Base-by-base conservation (phyloP, 1,140 invertebrate genomes). In the Drosophila asahinai region DNA sequence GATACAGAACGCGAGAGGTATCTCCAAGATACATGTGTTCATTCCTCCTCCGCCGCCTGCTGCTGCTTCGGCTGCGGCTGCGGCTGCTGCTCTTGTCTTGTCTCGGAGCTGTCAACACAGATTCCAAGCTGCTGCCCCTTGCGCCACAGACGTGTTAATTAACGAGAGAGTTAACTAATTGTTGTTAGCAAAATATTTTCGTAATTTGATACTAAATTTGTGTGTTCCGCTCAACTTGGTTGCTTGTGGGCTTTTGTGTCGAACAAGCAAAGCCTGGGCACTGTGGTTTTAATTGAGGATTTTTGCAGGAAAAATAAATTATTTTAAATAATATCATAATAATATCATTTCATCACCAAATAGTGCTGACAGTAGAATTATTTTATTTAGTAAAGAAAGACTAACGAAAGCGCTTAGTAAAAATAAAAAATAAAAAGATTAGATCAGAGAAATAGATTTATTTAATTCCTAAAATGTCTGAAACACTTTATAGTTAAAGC, bases 151-250 rank as follows among this genome's bases (percentile, higher is more conserved):
- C 91, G 86, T 92, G 91, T 92, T 92, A 92, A 92, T 92, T 92
- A 92, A 92, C 91, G 86, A 91, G 86, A 87, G 84, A 89, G 84
- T 92, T 92, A 92, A 92, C 91, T 92, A 92, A 92, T 92, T 92
- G 91, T 91, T 92, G 86, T 92, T 92, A 91, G 91, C 90, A 92
- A 92, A 92, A 92, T 92, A 92, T 89, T 92, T 92, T 91, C 81
- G 91, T 92, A 92, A 92, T 92, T 89, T 81, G 91, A 92, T 92
- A 91, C 91, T 87, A 92, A 92, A 92, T 92, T 92, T 91, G 91
- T 92, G 87, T 83, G 87, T 83, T 91, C 82, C 86, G 81, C 84
- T 87, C 84, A 89, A 87, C 77, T 77, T 84, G 84, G 73, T 54
- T 86, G 80, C 66, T 89, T 87, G 81, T 87, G 84, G 84, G 84